These are phyloP conservation scores for Caenorhabditis imperialis DNA, from an alignment of 2,888 invertebrate species.

Conservation along the genomic window DNA sequence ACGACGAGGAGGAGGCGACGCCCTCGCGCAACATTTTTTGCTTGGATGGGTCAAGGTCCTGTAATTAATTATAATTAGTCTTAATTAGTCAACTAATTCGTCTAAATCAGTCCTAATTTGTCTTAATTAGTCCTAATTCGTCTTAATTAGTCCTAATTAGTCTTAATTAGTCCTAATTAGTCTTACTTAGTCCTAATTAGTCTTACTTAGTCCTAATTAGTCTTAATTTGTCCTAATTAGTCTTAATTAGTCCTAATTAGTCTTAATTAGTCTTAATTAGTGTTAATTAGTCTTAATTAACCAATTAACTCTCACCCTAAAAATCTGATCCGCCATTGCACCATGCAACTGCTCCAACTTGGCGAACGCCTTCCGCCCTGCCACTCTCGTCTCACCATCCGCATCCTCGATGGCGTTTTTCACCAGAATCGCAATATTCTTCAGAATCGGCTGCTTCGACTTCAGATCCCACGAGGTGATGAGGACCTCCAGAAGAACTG, in stretches of 20 bases:
- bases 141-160: too few relatives aligned
- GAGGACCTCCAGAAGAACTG: conserved; percentile 16
- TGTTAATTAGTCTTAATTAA: too few relatives aligned
- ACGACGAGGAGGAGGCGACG: conserved; percentile 43
- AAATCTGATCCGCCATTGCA: conserved; percentile 34
- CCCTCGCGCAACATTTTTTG: conserved; percentile 51
- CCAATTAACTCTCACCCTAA: conserved; percentile 24
- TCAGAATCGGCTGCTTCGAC: conserved; percentile 27
- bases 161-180: too few relatives aligned
- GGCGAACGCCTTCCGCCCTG: conserved; percentile 44
- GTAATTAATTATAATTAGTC: not conserved
- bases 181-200: too few relatives aligned
- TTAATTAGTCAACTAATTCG: not conserved
- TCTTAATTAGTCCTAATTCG: too few relatives aligned
- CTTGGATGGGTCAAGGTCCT: conserved; percentile 46
- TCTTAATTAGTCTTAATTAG: too few relatives aligned
- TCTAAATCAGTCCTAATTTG: too few relatives aligned
- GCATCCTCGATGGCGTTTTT: conserved; percentile 42
- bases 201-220: too few relatives aligned
- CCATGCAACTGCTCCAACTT: conserved; percentile 40
- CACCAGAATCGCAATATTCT: conserved; percentile 15
- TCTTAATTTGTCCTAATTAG: too few relatives aligned
- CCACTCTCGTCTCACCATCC: conserved; percentile 44
- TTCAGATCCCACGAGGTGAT: conserved; percentile 32
- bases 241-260: too few relatives aligned